A percentile compares a stretch with the other conserved stretches of the same genome.
These are phyloP conservation scores for Scophthalmus maximus DNA, from an alignment of 2,113 vertebrate genomes.

Conservation along the genomic window DNA sequence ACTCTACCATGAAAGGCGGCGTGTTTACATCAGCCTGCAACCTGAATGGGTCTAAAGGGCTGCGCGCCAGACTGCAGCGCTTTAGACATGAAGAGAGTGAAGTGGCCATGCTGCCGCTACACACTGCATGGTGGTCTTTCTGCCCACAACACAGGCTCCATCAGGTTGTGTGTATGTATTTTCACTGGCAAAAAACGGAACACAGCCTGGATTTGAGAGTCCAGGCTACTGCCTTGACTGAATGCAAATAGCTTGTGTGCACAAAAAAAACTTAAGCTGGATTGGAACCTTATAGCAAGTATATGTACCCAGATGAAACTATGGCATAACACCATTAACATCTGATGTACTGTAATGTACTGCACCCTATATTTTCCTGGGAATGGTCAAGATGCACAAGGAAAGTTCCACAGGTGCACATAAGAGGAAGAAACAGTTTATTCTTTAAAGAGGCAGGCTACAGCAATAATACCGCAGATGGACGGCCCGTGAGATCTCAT, in stretches of 20 bases:
- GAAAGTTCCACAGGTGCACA: not conserved
- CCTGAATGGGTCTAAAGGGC: not conserved
- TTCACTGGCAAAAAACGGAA: no score
- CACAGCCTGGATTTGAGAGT: no score
- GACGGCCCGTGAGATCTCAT: constrained; percentile 6
- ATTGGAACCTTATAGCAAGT: no score
- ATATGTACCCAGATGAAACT: constrained; percentile 25
- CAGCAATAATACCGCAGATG: constrained; percentile 22
- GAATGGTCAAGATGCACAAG: not conserved
- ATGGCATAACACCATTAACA: constrained; percentile 40
- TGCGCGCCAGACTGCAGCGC: not conserved
- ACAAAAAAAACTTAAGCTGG: not conserved
- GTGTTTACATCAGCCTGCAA: not conserved
- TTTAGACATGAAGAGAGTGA: not conserved
- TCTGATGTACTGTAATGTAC: constrained; percentile 22
- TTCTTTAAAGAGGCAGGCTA: constrained; percentile 1
- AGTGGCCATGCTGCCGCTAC: not conserved
- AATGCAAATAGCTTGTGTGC: no score
- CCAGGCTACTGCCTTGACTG: not conserved
- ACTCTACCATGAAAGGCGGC: not conserved
- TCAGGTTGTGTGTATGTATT: not conserved
- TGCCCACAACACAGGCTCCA: not conserved
- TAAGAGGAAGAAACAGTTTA: not conserved
- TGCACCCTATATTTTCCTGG: not conserved
- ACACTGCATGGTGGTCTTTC: not conserved